Percentiles rank a stretch among this genome's conserved stretches.
phyloP scores from a whole-genome alignment of 2,797 vertebrate species.

The Sebastes diploproa region DNA sequence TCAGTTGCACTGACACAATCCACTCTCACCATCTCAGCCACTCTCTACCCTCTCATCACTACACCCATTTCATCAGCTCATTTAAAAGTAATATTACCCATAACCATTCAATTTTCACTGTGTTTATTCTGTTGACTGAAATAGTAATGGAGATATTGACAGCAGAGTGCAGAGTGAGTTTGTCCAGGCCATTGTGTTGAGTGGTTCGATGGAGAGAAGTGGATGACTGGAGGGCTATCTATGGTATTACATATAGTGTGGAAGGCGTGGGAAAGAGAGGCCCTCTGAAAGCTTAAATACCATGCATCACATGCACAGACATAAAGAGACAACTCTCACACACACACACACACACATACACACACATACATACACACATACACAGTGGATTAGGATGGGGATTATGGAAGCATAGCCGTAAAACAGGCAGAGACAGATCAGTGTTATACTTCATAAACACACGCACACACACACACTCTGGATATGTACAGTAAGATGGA shows the following conservation, averaged over 20 bases:
- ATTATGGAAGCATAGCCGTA: conserved; percentile 72
- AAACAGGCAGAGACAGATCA: conserved; percentile 74
- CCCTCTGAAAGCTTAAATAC: conserved; percentile 65
- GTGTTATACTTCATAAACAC: conserved; percentile 66
- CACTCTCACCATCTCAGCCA: conserved; percentile 4
- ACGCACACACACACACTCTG: conserved; percentile 5
- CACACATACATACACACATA: conserved; percentile 6
- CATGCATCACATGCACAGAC: conserved; percentile 38
- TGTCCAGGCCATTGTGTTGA: conserved; percentile 63
- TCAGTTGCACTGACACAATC: conserved; percentile 18
- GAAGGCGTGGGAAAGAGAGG: conserved; percentile 64
- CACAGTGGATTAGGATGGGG: conserved; percentile 72
- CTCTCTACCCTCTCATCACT: conserved; percentile 8
- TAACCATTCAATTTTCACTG: conserved; percentile 57
- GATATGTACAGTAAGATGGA: conserved; percentile 56
- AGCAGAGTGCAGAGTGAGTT: conserved; percentile 36
- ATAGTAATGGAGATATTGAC: conserved; percentile 62
- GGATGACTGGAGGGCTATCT: conserved; percentile 53
- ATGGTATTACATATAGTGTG: conserved; percentile 41
- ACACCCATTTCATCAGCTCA: conserved; percentile 56
- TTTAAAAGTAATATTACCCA: conserved; percentile 64
- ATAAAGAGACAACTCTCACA: conserved; percentile 22
- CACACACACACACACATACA: conserved; percentile 18
- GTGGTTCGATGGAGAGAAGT: conserved; percentile 57
- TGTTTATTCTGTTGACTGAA: conserved; percentile 59